A percentile compares a stretch with the other conserved stretches of the same genome.
Evolutionary conservation across 2,797 vertebrate genomes (phyloP).

Genomic region (Echeneis naucrates): DNA sequence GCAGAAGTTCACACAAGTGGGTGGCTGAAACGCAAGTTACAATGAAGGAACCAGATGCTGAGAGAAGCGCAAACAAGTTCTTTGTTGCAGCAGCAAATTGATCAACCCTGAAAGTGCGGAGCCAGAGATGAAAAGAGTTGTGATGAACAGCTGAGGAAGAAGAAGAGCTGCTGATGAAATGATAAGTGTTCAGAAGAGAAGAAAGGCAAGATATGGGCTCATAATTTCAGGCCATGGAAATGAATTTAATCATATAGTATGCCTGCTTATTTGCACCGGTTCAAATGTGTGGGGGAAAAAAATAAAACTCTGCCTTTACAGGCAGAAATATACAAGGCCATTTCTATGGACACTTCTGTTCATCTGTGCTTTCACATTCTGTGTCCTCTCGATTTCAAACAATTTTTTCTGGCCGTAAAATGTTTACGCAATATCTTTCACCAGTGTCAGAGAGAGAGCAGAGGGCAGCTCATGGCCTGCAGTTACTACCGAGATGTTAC

Average conservation of each 20-base stretch:
- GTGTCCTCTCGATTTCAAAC: background rate
- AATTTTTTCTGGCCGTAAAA: slow-evolving; percentile 2
- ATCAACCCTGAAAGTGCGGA: slow-evolving; percentile 39
- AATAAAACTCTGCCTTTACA: slow-evolving; percentile 12
- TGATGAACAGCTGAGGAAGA: slow-evolving; percentile 74
- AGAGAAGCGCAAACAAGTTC: slow-evolving; percentile 46
- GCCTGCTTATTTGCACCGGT: slow-evolving; percentile 60
- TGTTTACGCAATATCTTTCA: slow-evolving; percentile 11
- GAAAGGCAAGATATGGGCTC: slow-evolving; percentile 26
- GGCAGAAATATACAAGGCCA: slow-evolving; percentile 24
- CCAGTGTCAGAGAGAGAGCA: slow-evolving; percentile 15
- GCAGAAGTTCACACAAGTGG: slow-evolving; percentile 39
- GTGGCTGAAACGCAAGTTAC: slow-evolving; percentile 45
- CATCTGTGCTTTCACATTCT: background rate
- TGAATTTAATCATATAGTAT: slow-evolving; percentile 47
- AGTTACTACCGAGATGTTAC: slow-evolving; percentile 39
- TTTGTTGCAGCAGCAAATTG: slow-evolving; percentile 52
- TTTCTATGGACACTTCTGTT: background rate
- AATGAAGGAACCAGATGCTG: slow-evolving; percentile 53
- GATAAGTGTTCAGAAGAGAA: slow-evolving; percentile 68
- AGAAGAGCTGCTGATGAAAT: slow-evolving; percentile 83
- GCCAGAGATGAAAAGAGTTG: slow-evolving; percentile 65
- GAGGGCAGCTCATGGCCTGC: slow-evolving; percentile 5
- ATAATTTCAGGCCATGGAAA: slow-evolving; percentile 46
- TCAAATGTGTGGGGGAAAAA: slow-evolving; percentile 40